A percentile compares a stretch with the other conserved stretches of the same genome.
These are phyloP conservation scores for Dromius quadrimaculatus DNA, from an alignment of 2,888 invertebrate species.

Conservation along the genomic window DNA sequence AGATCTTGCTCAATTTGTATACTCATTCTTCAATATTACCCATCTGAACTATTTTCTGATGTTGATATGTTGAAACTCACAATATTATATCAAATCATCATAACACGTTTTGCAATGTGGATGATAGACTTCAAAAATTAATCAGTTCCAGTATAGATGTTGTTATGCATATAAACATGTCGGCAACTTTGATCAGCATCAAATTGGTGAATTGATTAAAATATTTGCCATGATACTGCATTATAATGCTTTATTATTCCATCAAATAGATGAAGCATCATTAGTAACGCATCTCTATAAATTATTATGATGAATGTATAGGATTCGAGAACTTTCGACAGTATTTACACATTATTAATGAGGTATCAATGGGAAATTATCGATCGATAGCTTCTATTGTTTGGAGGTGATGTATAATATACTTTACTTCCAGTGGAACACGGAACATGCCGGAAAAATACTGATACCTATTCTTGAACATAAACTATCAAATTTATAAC, in stretches of 20 bases:
- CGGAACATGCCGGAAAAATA: too few species aligned
- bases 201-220: conserved; percentile 8
- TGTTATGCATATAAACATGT: conserved; percentile 13
- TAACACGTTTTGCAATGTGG: background rate
- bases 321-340: conserved; percentile 9
- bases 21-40: too few species aligned
- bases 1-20: too few species aligned
- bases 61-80: too few species aligned
- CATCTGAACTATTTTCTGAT: too few species aligned
- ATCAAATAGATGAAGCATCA: conserved; percentile 1
- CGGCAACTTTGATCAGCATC: conserved; percentile 6
- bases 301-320: conserved; percentile 11
- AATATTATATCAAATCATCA: too few species aligned
- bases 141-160: background rate
- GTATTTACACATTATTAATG: background rate
- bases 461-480: too few species aligned
- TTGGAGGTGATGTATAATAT: too few species aligned
- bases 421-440: too few species aligned
- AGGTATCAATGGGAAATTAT: background rate
- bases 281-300: conserved; percentile 11
- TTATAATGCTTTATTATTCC: conserved; percentile 5
- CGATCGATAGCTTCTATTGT: background rate
- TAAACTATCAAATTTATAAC: too few species aligned
- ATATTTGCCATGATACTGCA: conserved; percentile 9
- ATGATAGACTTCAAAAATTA: background rate